Base-by-base conservation (phyloP, 2,113 vertebrate species). In the Gadus macrocephalus region DNA sequence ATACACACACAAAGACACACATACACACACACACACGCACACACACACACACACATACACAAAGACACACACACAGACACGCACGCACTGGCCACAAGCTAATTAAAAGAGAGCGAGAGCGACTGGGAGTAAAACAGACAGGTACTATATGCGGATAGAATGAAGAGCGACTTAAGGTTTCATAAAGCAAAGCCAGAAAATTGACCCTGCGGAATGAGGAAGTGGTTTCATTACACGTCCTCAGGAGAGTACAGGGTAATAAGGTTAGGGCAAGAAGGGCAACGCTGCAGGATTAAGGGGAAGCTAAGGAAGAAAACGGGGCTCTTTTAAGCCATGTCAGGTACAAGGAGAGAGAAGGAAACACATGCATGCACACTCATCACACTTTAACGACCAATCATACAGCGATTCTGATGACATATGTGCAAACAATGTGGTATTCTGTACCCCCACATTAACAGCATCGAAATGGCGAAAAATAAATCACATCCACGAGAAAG, bases 201-300 rank as follows among this genome's bases (percentile, higher is more conserved):
- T 85, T 88, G 88, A 89, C 85, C 86, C 73, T 76, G 62, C 81
- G 88, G 88, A 86, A 87, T 85, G 81, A 87, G 70, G 79, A 83
- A 88, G 85, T 72, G 77, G 81, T 87, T 87, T 87, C 85, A 89
- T 88, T 87, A 87, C 83, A 84, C 5, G 73, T 84, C 86, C 75
- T 73, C 59, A 0, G 73, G 83, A 27, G 82, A 27, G 16, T 61
- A 69, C 71, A 73, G 78, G 80, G 78, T 89, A 89, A 88, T 87
- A 80, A 85, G 88, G 86, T 81, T 87, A 86, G 87, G 83, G 77
- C 78, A 76, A 5, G 68, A 76, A 5, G 68, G 82, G 79, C 68
- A 12, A 66, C 70, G 53, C 75, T 31, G 1, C 67, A 76, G 76
- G 84, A 88, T 87, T 84, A 85, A 76, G 76, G 67, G 67, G 22